Conservation (phyloP, 2,888 invertebrate genomes). For the Cremastobaeus sp. region DNA sequence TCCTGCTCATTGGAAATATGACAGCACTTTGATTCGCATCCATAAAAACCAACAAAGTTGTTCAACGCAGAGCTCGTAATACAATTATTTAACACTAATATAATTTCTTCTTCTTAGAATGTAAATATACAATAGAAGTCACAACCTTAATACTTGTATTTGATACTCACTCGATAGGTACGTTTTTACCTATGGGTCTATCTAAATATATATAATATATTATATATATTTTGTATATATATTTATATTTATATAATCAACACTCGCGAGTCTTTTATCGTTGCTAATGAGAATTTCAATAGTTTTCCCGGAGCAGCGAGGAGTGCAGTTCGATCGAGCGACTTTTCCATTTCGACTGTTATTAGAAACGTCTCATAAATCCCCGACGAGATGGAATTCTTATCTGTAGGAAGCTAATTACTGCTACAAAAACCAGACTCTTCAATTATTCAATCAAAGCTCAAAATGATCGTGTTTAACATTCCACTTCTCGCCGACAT, state of each 20-base stretch:
- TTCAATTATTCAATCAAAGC: constrained; percentile 29
- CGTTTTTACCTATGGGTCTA: constrained; percentile 50
- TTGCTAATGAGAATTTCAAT: constrained; percentile 48
- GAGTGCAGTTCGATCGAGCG: constrained; percentile 23
- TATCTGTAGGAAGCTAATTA: constrained; percentile 36
- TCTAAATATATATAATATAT: constrained; percentile 53
- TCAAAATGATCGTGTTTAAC: constrained; percentile 19
- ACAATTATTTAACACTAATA: constrained; percentile 58
- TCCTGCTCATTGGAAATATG: constrained; percentile 12
- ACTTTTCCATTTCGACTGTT: constrained; percentile 19
- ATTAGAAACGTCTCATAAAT: constrained; percentile 15
- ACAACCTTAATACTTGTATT: constrained; percentile 75
- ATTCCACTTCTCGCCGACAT: constrained; percentile 13
- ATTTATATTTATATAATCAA: constrained; percentile 47
- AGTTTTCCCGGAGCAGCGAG: constrained; percentile 24
- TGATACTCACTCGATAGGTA: constrained; percentile 68
- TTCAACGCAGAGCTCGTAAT: constrained; percentile 50
- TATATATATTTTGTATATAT: constrained; percentile 52
- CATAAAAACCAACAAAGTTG: constrained; percentile 51
- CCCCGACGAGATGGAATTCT: constrained; percentile 29
- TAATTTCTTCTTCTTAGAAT: constrained; percentile 55
- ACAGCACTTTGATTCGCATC: constrained; percentile 51
- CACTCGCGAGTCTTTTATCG: constrained; percentile 51
- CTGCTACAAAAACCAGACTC: constrained; percentile 26
- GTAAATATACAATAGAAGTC: constrained; percentile 68